phyloP scores from a whole-genome alignment of 2,797 vertebrate genomes.

The Graptemys geographica region DNA sequence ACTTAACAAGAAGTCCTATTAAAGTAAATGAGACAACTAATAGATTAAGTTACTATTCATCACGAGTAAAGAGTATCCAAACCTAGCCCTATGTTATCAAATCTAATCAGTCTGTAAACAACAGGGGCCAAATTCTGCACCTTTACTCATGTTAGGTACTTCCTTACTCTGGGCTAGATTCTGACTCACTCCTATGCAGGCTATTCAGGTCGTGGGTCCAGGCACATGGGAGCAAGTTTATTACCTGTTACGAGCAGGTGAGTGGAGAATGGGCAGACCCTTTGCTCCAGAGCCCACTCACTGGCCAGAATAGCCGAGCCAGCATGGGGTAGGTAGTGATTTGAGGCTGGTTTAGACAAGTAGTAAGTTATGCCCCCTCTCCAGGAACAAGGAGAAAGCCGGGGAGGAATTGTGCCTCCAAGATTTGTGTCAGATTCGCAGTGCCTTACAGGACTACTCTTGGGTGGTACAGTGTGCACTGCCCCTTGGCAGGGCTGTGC shows the following conservation, averaged over 20 bases:
- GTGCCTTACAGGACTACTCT: not conserved
- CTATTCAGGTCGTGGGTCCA: not conserved
- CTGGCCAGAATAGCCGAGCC: not conserved
- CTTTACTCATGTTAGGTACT: not conserved
- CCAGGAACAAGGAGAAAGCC: not conserved
- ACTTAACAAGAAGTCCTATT: not conserved
- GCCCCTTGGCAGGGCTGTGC: not conserved
- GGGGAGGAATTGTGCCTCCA: not conserved
- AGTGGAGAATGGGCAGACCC: constrained; percentile 1
- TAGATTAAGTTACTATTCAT: not conserved
- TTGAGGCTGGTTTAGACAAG: constrained; percentile 6
- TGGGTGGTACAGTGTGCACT: not conserved
- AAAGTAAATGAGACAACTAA: not conserved
- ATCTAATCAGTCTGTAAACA: not conserved
- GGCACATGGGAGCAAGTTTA: not conserved
- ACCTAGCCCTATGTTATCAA: not conserved
- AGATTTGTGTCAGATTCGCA: not conserved
- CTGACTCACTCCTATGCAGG: not conserved
- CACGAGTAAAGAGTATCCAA: not conserved
- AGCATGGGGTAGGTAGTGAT: not conserved
- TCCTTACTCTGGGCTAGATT: constrained; percentile 19
- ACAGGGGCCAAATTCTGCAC: not conserved
- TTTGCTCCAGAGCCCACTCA: not conserved
- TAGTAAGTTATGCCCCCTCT: not conserved
- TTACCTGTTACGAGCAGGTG: not conserved